Evolutionary conservation across 2,888 invertebrate genomes (phyloP).

Genomic region (Ophion ventricosus): DNA sequence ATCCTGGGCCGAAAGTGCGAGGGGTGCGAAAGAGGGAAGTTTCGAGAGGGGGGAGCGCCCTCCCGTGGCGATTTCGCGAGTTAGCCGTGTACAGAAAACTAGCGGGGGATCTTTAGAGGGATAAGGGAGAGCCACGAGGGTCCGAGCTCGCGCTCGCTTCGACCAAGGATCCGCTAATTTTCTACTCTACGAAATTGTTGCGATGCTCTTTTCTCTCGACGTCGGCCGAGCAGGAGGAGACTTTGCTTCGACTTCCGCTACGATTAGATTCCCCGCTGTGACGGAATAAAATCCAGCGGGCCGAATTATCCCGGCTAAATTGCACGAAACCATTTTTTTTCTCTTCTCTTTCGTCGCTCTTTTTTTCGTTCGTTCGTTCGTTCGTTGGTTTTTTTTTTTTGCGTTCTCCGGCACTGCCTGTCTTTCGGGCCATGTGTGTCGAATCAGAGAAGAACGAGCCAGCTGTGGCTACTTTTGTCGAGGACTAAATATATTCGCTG

Average conservation of each 20-base stretch:
- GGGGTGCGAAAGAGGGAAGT: slow-evolving; percentile 29
- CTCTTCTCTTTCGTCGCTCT: background rate
- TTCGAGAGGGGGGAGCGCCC: slow-evolving; percentile 29
- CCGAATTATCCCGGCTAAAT: slow-evolving; percentile 64
- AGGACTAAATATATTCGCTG: background rate
- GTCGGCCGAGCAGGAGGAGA: slow-evolving; percentile 41
- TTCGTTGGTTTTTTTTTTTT: background rate
- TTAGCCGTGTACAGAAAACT: slow-evolving; percentile 56
- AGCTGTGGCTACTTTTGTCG: slow-evolving; percentile 17
- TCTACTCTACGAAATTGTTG: slow-evolving; percentile 71
- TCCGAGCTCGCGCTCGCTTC: slow-evolving; percentile 63
- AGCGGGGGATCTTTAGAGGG: slow-evolving; percentile 78
- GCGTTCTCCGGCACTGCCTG: background rate
- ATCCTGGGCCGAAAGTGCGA: slow-evolving; percentile 79
- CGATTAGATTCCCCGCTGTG: slow-evolving; percentile 67
- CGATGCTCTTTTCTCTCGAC: slow-evolving; percentile 32
- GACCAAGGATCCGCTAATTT: slow-evolving; percentile 79
- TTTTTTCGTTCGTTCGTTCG: background rate
- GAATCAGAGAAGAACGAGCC: slow-evolving; percentile 17
- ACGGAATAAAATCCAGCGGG: slow-evolving; percentile 47
- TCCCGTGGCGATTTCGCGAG: slow-evolving; percentile 60
- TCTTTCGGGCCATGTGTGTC: slow-evolving; percentile 12
- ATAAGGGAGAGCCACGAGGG: slow-evolving; percentile 72
- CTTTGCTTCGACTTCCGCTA: slow-evolving; percentile 70
- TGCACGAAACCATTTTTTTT: slow-evolving; percentile 48